Evolutionary conservation across 2,797 vertebrate genomes (phyloP).

Genomic region (Urocyon cinereoargenteus): DNA sequence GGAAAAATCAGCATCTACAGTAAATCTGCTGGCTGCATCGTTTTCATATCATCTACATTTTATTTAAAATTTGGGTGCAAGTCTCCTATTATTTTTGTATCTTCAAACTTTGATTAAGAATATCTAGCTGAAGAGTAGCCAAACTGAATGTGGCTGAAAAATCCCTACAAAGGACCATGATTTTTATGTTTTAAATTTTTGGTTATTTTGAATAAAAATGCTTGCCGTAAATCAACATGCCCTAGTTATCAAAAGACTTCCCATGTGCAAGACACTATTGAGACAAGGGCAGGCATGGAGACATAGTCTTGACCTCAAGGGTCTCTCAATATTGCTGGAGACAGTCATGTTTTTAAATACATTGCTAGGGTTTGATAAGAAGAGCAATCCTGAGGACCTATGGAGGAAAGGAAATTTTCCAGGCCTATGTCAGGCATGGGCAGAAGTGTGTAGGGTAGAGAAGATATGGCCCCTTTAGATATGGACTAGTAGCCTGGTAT

Average conservation of each 20-base stretch:
- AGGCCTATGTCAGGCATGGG: rapidly evolving
- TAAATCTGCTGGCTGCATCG: conserved; percentile 75
- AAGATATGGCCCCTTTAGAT: neutral
- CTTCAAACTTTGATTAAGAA: neutral
- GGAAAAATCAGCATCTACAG: conserved; percentile 70
- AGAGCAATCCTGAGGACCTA: neutral
- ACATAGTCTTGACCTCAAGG: neutral
- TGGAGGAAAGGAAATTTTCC: neutral
- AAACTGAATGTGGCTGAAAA: neutral
- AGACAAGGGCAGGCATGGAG: rapidly evolving
- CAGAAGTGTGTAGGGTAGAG: neutral
- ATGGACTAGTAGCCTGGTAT: neutral
- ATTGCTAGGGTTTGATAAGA: neutral
- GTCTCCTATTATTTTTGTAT: neutral
- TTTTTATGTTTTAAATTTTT: neutral
- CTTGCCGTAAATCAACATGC: neutral
- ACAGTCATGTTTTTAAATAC: neutral
- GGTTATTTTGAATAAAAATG: conserved; percentile 16
- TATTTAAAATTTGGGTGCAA: neutral
- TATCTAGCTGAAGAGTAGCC: neutral
- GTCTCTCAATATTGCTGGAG: neutral
- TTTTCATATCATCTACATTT: neutral
- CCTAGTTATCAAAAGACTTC: neutral
- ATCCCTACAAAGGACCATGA: neutral
- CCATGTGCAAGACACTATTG: neutral